Percentiles rank a stretch among this genome's conserved stretches.
Evolutionary conservation across 2,113 vertebrate genomes (phyloP).

Genomic region (Corythoichthys haematopterus): DNA sequence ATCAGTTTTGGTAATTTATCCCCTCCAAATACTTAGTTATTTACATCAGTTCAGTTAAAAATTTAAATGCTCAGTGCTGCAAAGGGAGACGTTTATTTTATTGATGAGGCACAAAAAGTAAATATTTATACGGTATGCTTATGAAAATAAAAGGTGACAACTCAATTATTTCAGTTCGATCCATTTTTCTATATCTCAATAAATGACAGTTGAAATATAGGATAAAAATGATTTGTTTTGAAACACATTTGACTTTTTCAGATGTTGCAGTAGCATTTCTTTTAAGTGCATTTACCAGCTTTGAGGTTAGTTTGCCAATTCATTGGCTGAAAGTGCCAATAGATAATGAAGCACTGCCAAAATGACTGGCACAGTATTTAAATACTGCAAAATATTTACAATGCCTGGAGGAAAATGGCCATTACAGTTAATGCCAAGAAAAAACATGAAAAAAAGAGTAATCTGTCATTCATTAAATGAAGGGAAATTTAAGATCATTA

Average conservation of each 20-base stretch:
- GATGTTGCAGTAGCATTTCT: not conserved
- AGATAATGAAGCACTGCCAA: conserved; percentile 16
- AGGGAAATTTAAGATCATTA: not conserved
- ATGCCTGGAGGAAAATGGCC: conserved; percentile 16
- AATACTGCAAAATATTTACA: conserved; percentile 30
- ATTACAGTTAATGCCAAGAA: conserved; percentile 10
- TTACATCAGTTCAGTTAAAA: conserved; percentile 36
- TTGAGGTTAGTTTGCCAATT: not conserved
- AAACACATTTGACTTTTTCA: not conserved
- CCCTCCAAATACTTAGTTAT: conserved; percentile 44
- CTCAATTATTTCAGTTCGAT: not conserved
- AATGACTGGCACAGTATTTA: conserved; percentile 15
- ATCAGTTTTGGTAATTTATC: conserved; percentile 54
- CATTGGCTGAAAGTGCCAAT: conserved; percentile 8
- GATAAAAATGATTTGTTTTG: not conserved
- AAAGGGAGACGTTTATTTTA: conserved; percentile 25
- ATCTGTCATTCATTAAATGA: not conserved
- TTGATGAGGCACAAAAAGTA: conserved; percentile 32
- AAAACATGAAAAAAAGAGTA: conserved; percentile 6
- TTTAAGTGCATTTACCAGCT: not conserved
- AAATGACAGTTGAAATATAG: not conserved
- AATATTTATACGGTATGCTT: conserved; percentile 24
- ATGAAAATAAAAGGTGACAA: not conserved
- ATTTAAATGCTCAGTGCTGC: conserved; percentile 27
- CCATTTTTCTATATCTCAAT: not conserved